phyloP scores from a whole-genome alignment of 2,888 invertebrate species.

The Lasioglossum morio region DNA sequence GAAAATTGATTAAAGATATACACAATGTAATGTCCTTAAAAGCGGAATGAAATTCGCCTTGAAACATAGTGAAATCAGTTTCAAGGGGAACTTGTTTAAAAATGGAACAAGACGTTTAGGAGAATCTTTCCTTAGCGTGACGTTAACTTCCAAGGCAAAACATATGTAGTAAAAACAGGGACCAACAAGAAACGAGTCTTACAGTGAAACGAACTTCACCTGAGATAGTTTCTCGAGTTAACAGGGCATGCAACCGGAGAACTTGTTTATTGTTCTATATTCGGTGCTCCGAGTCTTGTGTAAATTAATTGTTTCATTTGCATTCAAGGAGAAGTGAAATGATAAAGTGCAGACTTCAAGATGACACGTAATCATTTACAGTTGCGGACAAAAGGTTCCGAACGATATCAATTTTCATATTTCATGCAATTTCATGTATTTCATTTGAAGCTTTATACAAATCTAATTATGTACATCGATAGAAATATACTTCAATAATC shows the following conservation, averaged over 20 bases:
- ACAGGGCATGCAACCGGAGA: slow-evolving; percentile 28
- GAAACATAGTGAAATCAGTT: background rate
- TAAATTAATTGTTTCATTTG: slow-evolving; percentile 26
- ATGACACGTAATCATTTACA: slow-evolving; percentile 23
- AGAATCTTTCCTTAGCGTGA: slow-evolving; percentile 19
- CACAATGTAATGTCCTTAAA: background rate
- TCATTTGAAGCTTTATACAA: too few relatives aligned
- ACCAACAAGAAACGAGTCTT: slow-evolving; percentile 18
- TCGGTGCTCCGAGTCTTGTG: slow-evolving; percentile 15
- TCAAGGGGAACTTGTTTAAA: background rate
- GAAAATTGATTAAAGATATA: background rate
- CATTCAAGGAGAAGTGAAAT: slow-evolving; percentile 29
- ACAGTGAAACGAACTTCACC: slow-evolving; percentile 25
- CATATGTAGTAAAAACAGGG: background rate
- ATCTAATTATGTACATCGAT: too few relatives aligned
- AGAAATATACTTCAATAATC: too few relatives aligned
- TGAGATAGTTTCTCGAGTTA: slow-evolving; percentile 40
- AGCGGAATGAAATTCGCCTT: background rate
- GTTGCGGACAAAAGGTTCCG: too few relatives aligned
- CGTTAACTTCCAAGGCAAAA: slow-evolving; percentile 21
- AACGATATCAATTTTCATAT: too few relatives aligned
- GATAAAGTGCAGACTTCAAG: slow-evolving; percentile 14
- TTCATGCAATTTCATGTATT: too few relatives aligned
- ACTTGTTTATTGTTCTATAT: slow-evolving; percentile 37
- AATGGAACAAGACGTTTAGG: background rate